Evolutionary conservation across 2,113 vertebrate species (phyloP).

Genomic region (Dascyllus trimaculatus): DNA sequence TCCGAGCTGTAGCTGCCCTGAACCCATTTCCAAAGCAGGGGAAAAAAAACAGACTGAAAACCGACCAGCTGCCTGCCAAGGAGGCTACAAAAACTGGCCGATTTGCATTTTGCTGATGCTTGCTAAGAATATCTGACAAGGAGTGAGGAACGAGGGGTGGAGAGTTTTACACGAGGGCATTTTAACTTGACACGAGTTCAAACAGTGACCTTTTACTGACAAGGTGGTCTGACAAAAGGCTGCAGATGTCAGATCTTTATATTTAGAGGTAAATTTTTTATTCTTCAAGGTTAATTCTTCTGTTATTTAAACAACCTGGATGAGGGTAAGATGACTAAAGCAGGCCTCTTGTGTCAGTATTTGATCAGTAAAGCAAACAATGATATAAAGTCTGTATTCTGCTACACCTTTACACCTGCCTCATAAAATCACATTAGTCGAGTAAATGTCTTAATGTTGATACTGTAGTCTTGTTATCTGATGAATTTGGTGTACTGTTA

Average conservation of each 20-base stretch:
- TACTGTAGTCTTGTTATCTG: no score
- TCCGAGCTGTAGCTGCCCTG: conserved; percentile 1
- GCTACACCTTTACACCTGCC: no score
- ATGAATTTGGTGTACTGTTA: no score
- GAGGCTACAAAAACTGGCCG: not conserved
- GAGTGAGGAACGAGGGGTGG: not conserved
- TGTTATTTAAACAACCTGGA: not conserved
- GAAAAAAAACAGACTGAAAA: not conserved
- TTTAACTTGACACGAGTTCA: conserved; percentile 52
- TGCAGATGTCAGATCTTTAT: not conserved
- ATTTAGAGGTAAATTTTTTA: not conserved
- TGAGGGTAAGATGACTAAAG: not conserved
- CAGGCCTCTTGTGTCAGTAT: no score
- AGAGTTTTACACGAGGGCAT: conserved; percentile 40
- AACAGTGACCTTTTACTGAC: conserved; percentile 8
- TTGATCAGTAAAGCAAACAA: no score
- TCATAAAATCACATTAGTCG: no score
- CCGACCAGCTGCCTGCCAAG: not conserved
- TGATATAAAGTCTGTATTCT: no score
- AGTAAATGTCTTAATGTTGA: no score
- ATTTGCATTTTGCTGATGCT: conserved; percentile 64
- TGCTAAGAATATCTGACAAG: conserved; percentile 37
- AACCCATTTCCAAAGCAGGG: not conserved
- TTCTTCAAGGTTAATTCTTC: not conserved
- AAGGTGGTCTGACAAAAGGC: not conserved